phyloP scores from a whole-genome alignment of 2,888 invertebrate genomes.

The Ferrisia virgata region DNA sequence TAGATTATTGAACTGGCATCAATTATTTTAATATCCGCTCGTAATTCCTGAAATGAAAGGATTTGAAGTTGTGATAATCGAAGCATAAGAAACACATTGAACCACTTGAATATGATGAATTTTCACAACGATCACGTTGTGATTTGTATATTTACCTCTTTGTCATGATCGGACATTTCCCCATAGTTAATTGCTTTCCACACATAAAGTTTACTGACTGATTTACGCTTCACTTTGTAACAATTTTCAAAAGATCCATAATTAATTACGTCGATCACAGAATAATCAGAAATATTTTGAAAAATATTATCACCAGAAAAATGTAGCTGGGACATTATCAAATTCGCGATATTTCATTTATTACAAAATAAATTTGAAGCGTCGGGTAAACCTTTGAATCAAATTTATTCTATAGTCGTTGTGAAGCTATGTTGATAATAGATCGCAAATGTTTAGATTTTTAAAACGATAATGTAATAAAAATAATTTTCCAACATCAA shows the following conservation, averaged over 20 bases:
- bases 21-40: conserved; percentile 60
- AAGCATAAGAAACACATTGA: neutral
- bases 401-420: no score
- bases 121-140: no score
- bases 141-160: conserved; percentile 53
- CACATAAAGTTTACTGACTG: conserved; percentile 58
- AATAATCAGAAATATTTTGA: conserved; percentile 55
- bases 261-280: conserved; percentile 60
- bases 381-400: no score
- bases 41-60: conserved; percentile 52
- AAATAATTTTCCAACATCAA: no score
- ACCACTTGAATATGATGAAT: no score
- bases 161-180: conserved; percentile 58
- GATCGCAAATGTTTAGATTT: no score
- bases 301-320: neutral
- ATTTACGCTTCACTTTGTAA: conserved; percentile 61
- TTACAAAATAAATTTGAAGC: no score
- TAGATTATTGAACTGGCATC: conserved; percentile 56
- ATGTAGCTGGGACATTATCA: neutral
- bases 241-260: conserved; percentile 62
- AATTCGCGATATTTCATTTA: neutral
- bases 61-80: neutral
- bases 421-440: no score
- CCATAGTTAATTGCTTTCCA: conserved; percentile 65
- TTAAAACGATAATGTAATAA: no score